Base-by-base conservation (phyloP, 2,797 vertebrate species). In the Periparus ater region DNA sequence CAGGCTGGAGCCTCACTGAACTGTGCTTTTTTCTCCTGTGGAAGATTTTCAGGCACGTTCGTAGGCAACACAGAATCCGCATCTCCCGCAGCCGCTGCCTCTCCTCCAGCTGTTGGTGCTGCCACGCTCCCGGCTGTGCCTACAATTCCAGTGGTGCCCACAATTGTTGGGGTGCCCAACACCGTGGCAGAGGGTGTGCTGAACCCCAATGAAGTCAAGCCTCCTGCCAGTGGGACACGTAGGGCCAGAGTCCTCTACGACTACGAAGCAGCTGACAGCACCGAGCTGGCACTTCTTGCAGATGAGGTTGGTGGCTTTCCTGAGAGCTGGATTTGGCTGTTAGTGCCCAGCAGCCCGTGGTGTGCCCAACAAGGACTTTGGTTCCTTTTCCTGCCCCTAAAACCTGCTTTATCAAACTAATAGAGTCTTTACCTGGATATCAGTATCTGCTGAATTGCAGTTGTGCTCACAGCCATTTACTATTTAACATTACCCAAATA, bases 171-270 rank as follows among this genome's bases (percentile, higher is more conserved):
- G 51, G 96, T 97, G 25, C 96, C 96, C 3, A 95, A 93, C 26
- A 96, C 97, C 1, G 97, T 98, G 20, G 96, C 97, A 0, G 98
- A 98, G 32, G 53, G 91, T 0, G 96, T 98, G 0, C 98, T 99
- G 91, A 98, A 98, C 93, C 98, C 99, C 13, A 98, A 98, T 10
- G 99, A 99, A 51, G 99, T 99, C 66, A 98, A 98, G 36, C 98
- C 99, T 2, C 98, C 99, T 0, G 98, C 98, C 72, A 99, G 98
- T 0, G 99, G 99, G 61, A 99, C 99, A 1, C 98, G 99, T 40
- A 99, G 98, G 86, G 99, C 99, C 91, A 98, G 98, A 80, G 99
- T 99, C 67, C 98, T 99, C 44, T 99, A 99, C 0, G 99, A 99
- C 96, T 99, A 99, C 0, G 98, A 99, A 60, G 99, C 99, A 0